These are phyloP conservation scores for Desmophyllum pertusum DNA, from an alignment of 92 coral and sea anemone genomes.

Conservation along the genomic window DNA sequence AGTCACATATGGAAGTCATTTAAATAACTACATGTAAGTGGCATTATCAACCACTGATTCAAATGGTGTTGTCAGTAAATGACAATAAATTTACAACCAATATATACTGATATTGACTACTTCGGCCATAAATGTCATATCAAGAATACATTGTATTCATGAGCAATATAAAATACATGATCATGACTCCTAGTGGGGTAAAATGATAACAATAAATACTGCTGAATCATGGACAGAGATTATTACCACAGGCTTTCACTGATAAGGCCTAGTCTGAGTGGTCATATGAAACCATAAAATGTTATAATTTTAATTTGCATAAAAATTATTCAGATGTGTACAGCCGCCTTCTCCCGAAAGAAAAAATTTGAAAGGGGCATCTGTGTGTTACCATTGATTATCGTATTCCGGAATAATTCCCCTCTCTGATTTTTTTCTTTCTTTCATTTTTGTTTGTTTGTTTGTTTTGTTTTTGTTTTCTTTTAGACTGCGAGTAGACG, in stretches of 20 bases:
- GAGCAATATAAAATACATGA: neutral
- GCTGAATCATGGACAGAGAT: too few species aligned
- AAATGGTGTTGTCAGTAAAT: neutral
- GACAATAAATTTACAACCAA: neutral
- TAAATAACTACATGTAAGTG: slow-evolving; percentile 4
- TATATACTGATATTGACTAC: neutral
- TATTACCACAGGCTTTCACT: too few species aligned
- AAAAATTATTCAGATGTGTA: too few species aligned
- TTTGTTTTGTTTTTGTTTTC: neutral
- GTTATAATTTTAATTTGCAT: neutral
- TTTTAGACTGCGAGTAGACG: neutral
- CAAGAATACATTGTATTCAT: too few species aligned
- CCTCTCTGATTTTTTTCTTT: neutral
- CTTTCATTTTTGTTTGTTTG: neutral
- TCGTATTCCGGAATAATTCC: too few species aligned
- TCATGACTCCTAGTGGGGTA: too few species aligned
- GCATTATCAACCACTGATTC: neutral
- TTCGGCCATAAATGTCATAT: neutral
- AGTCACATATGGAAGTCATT: neutral
- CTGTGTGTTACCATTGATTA: too few species aligned
- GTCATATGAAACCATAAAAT: neutral
- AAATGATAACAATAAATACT: neutral
- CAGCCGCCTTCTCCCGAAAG: too few species aligned
- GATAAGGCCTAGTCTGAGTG: too few species aligned
- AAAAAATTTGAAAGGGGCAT: too few species aligned